Percentiles rank a stretch among this genome's conserved stretches.
Conservation (phyloP, 2,888 invertebrate species). For the Thera britannica region DNA sequence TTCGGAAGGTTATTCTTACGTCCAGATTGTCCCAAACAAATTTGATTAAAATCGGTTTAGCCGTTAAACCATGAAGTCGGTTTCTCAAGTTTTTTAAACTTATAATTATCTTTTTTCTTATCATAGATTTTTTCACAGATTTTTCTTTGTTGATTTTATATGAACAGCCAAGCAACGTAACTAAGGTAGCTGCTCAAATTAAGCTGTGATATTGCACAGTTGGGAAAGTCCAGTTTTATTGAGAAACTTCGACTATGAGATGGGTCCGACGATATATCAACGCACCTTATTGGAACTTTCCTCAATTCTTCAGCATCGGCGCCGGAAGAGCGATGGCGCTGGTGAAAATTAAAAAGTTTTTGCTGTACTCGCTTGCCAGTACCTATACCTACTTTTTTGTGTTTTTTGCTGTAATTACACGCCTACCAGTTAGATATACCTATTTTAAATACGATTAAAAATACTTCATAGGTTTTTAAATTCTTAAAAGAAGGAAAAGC, state of each 20-base stretch:
- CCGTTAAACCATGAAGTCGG: too few species aligned
- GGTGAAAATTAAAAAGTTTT: conserved; percentile 38
- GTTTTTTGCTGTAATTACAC: too few species aligned
- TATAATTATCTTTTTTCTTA: too few species aligned
- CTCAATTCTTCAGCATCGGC: conserved; percentile 36
- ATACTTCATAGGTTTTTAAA: not conserved
- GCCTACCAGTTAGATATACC: too few species aligned
- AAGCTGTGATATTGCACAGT: conserved; percentile 31
- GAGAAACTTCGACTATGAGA: conserved; percentile 44
- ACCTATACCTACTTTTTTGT: too few species aligned
- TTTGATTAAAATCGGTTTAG: too few species aligned
- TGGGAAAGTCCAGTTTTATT: conserved; percentile 43
- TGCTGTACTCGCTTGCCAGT: conserved; percentile 2
- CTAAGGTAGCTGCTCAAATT: conserved; percentile 12
- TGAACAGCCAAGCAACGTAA: not conserved
- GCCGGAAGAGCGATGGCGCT: conserved; percentile 32
- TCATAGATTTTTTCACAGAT: too few species aligned
- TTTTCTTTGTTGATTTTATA: not conserved
- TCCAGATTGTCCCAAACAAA: too few species aligned
- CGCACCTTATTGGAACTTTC: conserved; percentile 46
- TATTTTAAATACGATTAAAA: not conserved
- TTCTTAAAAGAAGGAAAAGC: not conserved
- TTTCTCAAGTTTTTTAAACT: too few species aligned
- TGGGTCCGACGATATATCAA: conserved; percentile 45
- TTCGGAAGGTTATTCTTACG: too few species aligned